These are phyloP conservation scores for Esox masquinongy DNA, from an alignment of 2,797 vertebrate genomes.

Conservation along the genomic window DNA sequence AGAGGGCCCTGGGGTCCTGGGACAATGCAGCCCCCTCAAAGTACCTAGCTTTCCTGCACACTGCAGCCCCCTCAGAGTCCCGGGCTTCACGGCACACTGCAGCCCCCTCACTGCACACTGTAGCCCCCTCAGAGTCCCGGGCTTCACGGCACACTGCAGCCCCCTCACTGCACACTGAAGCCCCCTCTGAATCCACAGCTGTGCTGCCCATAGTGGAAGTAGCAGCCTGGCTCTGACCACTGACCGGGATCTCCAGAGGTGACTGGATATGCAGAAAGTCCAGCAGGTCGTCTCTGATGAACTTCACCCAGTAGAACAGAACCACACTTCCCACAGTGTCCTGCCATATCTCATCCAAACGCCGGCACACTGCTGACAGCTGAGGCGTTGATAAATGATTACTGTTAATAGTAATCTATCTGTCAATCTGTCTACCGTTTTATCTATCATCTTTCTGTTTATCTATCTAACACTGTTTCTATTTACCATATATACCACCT, in stretches of 20 bases:
- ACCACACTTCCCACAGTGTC: slow-evolving; percentile 81
- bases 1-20: slow-evolving; percentile 69
- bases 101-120: slow-evolving; percentile 16
- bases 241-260: slow-evolving; percentile 74
- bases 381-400: slow-evolving; percentile 42
- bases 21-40: slow-evolving; percentile 12
- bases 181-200: slow-evolving; percentile 4
- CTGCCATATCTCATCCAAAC: slow-evolving; percentile 80
- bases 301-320: slow-evolving; percentile 90
- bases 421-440: too few relatives aligned
- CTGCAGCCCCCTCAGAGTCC: neutral
- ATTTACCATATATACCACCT: too few relatives aligned
- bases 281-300: slow-evolving; percentile 85
- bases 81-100: too few relatives aligned
- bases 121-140: too few relatives aligned
- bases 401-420: neutral
- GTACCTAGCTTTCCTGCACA: slow-evolving; percentile 4
- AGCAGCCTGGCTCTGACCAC: neutral
- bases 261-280: slow-evolving; percentile 79
- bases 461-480: too few relatives aligned
- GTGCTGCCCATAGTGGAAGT: neutral
- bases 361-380: slow-evolving; percentile 80
- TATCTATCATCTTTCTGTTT: too few relatives aligned
- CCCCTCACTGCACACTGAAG: slow-evolving; percentile 7
- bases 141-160: too few relatives aligned